Conservation (phyloP, 2,113 vertebrate genomes). For the Malurus elegans region DNA sequence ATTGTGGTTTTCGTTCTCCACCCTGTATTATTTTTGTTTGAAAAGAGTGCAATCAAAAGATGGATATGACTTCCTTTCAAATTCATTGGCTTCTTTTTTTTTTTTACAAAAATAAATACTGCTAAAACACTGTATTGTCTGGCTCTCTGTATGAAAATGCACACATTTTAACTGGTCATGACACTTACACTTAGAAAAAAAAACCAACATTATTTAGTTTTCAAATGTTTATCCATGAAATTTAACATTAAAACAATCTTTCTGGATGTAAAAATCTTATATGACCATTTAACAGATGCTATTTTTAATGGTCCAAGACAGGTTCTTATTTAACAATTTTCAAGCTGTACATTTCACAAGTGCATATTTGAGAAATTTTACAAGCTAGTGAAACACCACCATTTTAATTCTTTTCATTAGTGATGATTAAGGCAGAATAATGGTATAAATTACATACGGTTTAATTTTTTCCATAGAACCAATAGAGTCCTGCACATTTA, state of each 20-base stretch:
- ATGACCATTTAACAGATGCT: neutral
- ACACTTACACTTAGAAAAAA: neutral
- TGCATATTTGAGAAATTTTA: neutral
- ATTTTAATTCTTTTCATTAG: neutral
- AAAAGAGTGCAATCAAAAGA: conserved; percentile 67
- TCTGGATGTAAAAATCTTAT: neutral
- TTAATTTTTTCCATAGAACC: neutral
- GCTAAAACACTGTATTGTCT: conserved; percentile 22
- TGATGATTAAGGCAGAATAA: neutral
- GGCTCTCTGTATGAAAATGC: conserved; percentile 2
- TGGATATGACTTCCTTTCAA: conserved; percentile 41
- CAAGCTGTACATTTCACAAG: neutral
- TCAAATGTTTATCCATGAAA: neutral
- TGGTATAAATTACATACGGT: neutral
- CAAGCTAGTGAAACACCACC: neutral
- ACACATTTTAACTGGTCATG: neutral
- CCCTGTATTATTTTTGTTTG: conserved; percentile 60
- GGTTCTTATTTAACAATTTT: neutral
- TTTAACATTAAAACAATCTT: neutral
- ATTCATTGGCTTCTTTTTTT: neutral
- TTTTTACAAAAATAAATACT: conserved; percentile 72
- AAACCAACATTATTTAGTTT: neutral
- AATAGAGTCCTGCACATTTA: neutral
- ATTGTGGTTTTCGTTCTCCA: conserved; percentile 46
- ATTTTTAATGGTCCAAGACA: neutral